phyloP scores from a whole-genome alignment of 2,888 invertebrate species.

The Oscheius sp. region DNA sequence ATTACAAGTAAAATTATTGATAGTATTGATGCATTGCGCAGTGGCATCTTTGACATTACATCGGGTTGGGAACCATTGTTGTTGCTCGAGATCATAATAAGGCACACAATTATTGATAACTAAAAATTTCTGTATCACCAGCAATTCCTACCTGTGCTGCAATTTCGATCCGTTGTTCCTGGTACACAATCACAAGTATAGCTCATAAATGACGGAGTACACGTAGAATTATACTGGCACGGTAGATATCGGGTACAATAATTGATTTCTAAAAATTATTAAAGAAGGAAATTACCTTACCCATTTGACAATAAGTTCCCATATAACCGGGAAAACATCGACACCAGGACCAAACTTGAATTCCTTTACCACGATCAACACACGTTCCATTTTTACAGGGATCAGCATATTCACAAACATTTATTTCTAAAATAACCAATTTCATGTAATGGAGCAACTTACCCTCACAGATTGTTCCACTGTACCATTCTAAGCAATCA shows the following conservation, averaged over 20 bases:
- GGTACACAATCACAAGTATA: neutral
- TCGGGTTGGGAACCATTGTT: neutral
- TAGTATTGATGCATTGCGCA: slow-evolving; percentile 24
- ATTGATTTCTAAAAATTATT: neutral
- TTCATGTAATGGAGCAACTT: neutral
- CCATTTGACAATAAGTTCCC: neutral
- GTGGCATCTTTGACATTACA: slow-evolving; percentile 24
- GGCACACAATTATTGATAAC: slow-evolving; percentile 9
- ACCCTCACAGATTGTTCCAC: slow-evolving; percentile 1
- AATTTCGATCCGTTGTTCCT: slow-evolving; percentile 1
- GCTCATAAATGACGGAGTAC: slow-evolving; percentile 37
- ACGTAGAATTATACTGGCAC: slow-evolving; percentile 43
- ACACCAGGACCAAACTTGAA: slow-evolving; percentile 10
- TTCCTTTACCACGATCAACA: neutral
- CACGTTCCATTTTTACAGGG: slow-evolving; percentile 17
- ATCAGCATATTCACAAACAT: slow-evolving; percentile 24
- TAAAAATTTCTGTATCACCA: no score
- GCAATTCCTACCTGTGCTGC: neutral
- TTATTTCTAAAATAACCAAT: neutral
- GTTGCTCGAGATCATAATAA: neutral
- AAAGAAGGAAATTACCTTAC: neutral
- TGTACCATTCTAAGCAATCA: neutral
- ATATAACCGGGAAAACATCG: slow-evolving; percentile 6
- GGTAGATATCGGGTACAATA: slow-evolving; percentile 39
- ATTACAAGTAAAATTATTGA: slow-evolving; percentile 42